phyloP scores from a whole-genome alignment of 2,888 invertebrate species.

The Bruchidius siliquastri region DNA sequence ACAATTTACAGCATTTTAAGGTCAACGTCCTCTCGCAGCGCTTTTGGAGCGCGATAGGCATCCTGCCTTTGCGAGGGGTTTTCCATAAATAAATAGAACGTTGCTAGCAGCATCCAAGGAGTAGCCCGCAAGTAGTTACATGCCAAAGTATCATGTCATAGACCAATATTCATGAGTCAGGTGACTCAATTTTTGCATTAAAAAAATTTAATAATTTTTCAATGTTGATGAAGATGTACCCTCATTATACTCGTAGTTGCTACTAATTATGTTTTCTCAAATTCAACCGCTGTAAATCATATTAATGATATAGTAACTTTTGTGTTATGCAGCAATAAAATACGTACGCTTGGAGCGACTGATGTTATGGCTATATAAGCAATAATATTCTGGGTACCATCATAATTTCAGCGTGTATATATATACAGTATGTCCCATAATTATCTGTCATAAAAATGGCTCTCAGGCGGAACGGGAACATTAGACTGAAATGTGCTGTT shows the following conservation, averaged over 20 bases:
- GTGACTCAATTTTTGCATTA: too few relatives aligned
- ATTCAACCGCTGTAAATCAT: not conserved
- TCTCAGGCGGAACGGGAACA: not conserved
- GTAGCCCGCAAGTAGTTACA: too few relatives aligned
- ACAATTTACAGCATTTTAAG: too few relatives aligned
- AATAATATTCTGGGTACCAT: not conserved
- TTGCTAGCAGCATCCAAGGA: too few relatives aligned
- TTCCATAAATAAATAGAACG: too few relatives aligned
- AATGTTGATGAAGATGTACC: not conserved
- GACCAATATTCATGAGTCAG: too few relatives aligned
- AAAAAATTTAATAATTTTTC: too few relatives aligned
- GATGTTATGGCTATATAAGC: not conserved
- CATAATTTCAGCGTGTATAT: not conserved
- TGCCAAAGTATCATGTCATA: too few relatives aligned
- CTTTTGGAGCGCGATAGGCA: too few relatives aligned
- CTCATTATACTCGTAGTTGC: not conserved
- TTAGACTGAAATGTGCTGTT: not conserved
- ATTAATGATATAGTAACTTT: not conserved
- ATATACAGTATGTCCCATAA: not conserved
- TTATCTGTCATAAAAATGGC: not conserved
- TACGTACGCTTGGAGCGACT: not conserved
- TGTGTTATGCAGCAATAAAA: not conserved
- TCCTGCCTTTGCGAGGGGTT: too few relatives aligned
- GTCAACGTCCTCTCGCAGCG: too few relatives aligned
- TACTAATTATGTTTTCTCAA: not conserved